phyloP scores from a whole-genome alignment of 2,888 invertebrate genomes.

The Drosophila limbata region DNA sequence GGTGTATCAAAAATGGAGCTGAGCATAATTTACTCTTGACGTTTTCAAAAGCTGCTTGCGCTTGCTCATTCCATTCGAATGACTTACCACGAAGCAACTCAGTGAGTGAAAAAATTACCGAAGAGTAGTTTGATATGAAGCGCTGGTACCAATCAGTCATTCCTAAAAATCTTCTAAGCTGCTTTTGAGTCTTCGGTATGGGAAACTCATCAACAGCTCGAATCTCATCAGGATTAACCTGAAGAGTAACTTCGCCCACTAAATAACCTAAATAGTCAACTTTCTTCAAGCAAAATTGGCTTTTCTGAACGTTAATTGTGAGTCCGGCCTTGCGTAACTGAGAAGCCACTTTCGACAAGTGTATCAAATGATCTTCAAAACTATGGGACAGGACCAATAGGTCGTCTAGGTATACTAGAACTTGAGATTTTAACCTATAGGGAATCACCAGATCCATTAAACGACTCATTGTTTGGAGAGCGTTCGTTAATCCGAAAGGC shows the following conservation, averaged over 20 bases:
- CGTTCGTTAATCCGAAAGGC: too few relatives aligned
- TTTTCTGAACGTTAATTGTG: too few relatives aligned
- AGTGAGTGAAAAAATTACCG: slow-evolving; percentile 1
- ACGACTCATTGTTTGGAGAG: too few relatives aligned
- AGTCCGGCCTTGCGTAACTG: too few relatives aligned
- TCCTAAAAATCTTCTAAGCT: slow-evolving; percentile 10
- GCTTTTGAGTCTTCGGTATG: slow-evolving; percentile 13
- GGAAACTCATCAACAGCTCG: slow-evolving; percentile 3
- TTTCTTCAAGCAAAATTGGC: too few relatives aligned
- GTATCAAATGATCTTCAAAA: too few relatives aligned
- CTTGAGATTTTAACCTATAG: too few relatives aligned
- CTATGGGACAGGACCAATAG: too few relatives aligned
- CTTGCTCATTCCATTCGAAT: slow-evolving; percentile 2
- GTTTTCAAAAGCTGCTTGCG: slow-evolving; percentile 1
- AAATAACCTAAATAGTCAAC: slow-evolving; percentile 2
- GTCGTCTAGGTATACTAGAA: too few relatives aligned
- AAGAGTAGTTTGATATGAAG: slow-evolving; percentile 7
- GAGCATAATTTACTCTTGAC: background rate
- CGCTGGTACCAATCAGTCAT: slow-evolving; percentile 17
- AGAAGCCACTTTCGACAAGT: too few relatives aligned
- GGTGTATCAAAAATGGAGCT: too few relatives aligned
- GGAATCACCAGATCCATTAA: too few relatives aligned
- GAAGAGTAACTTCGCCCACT: background rate
- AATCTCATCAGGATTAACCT: slow-evolving; percentile 1
- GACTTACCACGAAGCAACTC: slow-evolving; percentile 3